Evolutionary conservation across 2,113 vertebrate genomes (phyloP).

Genomic region (Melanocharis versteri): DNA sequence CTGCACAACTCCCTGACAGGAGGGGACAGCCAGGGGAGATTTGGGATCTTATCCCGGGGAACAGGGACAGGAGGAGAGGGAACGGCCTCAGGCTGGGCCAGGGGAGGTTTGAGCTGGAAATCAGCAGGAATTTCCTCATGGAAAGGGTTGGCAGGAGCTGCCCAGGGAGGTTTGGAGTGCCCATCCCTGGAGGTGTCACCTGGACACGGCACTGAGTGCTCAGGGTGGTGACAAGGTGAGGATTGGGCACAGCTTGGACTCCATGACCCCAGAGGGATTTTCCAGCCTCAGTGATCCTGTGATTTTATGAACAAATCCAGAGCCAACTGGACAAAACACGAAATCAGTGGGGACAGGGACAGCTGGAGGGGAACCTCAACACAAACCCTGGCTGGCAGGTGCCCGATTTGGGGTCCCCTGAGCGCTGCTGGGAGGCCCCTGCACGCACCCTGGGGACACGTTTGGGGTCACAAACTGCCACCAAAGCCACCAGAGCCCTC

Average conservation of each 20-base stretch:
- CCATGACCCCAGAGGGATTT: fast-evolving
- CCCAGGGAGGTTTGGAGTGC: neutral
- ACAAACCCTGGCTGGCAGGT: neutral
- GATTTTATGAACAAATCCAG: neutral
- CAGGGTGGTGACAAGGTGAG: neutral
- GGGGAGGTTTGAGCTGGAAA: neutral
- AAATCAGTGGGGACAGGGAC: neutral
- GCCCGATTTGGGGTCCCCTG: neutral
- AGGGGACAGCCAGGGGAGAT: neutral
- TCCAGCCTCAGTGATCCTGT: fast-evolving
- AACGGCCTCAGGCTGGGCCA: neutral
- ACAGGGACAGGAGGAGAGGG: neutral
- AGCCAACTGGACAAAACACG: neutral
- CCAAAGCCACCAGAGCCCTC: neutral
- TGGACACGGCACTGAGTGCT: neutral
- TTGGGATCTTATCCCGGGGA: neutral
- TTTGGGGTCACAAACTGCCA: neutral
- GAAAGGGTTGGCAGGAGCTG: neutral
- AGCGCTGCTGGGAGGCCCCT: neutral
- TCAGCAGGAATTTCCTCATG: neutral
- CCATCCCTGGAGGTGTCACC: neutral
- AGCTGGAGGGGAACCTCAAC: neutral
- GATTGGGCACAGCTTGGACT: fast-evolving
- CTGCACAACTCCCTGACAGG: neutral
- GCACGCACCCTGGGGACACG: fast-evolving